phyloP scores from a whole-genome alignment of 1,140 invertebrate genomes.

The Gonioctena quinquepunctata region DNA sequence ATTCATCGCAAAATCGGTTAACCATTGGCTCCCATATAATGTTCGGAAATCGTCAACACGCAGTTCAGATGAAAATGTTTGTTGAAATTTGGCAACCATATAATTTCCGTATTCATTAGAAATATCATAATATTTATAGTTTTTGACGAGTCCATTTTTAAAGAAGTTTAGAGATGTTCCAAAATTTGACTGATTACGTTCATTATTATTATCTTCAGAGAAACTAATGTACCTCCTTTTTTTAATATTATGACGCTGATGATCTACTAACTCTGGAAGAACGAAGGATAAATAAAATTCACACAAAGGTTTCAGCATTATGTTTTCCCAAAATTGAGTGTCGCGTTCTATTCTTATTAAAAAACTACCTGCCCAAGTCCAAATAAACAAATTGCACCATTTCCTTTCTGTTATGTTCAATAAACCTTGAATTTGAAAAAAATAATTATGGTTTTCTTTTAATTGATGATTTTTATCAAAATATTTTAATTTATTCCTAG shows the following conservation, averaged over 20 bases:
- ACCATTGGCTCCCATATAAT: background rate
- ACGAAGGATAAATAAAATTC: slow-evolving; percentile 2
- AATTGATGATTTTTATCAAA: slow-evolving; percentile 1
- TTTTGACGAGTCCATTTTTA: slow-evolving; percentile 9
- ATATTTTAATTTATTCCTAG: slow-evolving; percentile 3
- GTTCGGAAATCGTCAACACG: background rate
- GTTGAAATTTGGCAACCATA: slow-evolving; percentile 1
- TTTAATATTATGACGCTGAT: background rate
- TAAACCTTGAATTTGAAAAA: slow-evolving; percentile 25
- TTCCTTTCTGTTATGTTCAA: background rate
- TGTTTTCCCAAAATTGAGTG: slow-evolving; percentile 4
- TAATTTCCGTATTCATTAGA: slow-evolving; percentile 6
- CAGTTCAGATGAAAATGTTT: background rate
- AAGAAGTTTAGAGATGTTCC: background rate
- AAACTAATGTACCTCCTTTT: background rate
- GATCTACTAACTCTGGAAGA: slow-evolving; percentile 4
- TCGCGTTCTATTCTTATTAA: slow-evolving; percentile 4
- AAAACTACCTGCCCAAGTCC: background rate
- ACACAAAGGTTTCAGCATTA: slow-evolving; percentile 8
- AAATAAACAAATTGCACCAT: slow-evolving; percentile 18
- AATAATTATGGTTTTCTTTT: slow-evolving; percentile 15
- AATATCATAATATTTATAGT: slow-evolving; percentile 5
- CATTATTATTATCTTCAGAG: background rate
- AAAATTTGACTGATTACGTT: background rate
- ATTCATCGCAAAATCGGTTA: background rate